Base-by-base conservation (phyloP, 2,888 invertebrate species). In the Drosophila flavopinicola region DNA sequence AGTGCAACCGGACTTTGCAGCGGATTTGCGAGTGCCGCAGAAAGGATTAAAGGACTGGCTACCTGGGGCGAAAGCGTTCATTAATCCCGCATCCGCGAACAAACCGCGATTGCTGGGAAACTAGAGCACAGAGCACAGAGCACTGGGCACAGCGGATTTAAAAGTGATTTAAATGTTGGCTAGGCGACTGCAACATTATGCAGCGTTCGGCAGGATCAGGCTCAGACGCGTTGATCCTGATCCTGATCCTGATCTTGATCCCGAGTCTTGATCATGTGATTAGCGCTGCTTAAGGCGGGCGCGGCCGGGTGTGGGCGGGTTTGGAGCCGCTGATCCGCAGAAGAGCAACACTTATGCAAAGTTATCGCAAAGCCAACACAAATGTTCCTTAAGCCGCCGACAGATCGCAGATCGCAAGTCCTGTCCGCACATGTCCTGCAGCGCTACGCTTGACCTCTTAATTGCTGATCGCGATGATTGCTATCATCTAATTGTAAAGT, bases 361-460 rank as follows among this genome's bases (percentile, higher is more conserved):
- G 56, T 86, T 84, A 54, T 66, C 57, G 57, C 61, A 63, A 66
- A 60, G 59, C 54, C 83, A 65, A 66, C 60, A 76, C 66, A 76
- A 74, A 71, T 64, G 51, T 66, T 53, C 17, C 72, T 74, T 71
- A 66, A 66, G 41, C 71, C 73, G 39, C 11, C 10, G 20, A 13
- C 13, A 1, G 6, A 13, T 33, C 3, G 7, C 41, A 3, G 20
- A 23, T 6, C 27, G 44, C 67, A 76, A 39, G 52, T 60, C 17
- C 29, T 38, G 52, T 60, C 17, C 29, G 30, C 59, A 63, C 63
- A 68, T 69, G 72, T 66, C 56, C 45, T 30, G 23, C 10, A 20
- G n/a, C 42, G 73, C 52, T 64, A 70, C 66, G 85, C 80, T 86
- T 86, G 87, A 86, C 85, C 80, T 86, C 60, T 74, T 80, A 86